These are phyloP conservation scores for Suricata suricatta DNA, from an alignment of 2,113 vertebrate genomes.

Conservation along the genomic window DNA sequence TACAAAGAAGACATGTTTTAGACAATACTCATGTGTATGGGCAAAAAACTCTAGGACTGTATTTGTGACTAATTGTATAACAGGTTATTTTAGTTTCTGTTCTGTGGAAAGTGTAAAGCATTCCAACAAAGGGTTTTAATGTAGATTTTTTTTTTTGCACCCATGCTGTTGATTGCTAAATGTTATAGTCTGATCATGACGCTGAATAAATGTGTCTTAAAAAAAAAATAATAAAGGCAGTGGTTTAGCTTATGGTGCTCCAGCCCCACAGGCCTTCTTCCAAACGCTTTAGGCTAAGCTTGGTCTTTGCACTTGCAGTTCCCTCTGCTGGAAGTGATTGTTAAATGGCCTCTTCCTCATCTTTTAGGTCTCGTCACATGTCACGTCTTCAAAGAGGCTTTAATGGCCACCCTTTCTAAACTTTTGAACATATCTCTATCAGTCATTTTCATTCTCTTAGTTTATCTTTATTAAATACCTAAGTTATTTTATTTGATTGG, in stretches of 20 bases:
- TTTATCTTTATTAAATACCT: neutral
- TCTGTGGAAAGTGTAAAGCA: too few relatives aligned
- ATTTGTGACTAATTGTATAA: too few relatives aligned
- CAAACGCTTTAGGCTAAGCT: neutral
- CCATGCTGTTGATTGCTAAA: constrained; percentile 90
- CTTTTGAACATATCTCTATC: neutral
- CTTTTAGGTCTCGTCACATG: neutral
- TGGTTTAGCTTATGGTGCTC: neutral
- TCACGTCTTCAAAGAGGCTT: neutral
- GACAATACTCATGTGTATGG: too few relatives aligned
- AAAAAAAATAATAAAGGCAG: neutral
- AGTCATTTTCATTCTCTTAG: neutral
- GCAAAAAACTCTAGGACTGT: too few relatives aligned
- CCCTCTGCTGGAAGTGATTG: neutral
- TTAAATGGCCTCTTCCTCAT: neutral
- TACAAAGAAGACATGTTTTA: too few relatives aligned
- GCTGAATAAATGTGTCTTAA: constrained; percentile 91
- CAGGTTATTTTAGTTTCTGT: too few relatives aligned
- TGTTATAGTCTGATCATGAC: constrained; percentile 91
- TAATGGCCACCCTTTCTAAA: neutral
- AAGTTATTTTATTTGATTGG: neutral
- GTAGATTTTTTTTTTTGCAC: constrained; percentile 77
- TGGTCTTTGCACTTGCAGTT: neutral
- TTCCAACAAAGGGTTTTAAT: too few relatives aligned
- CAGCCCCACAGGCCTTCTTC: neutral